Percentiles rank a stretch among this genome's conserved stretches.
phyloP scores from a whole-genome alignment of 2,797 vertebrate genomes.

The Melanogrammus aeglefinus region DNA sequence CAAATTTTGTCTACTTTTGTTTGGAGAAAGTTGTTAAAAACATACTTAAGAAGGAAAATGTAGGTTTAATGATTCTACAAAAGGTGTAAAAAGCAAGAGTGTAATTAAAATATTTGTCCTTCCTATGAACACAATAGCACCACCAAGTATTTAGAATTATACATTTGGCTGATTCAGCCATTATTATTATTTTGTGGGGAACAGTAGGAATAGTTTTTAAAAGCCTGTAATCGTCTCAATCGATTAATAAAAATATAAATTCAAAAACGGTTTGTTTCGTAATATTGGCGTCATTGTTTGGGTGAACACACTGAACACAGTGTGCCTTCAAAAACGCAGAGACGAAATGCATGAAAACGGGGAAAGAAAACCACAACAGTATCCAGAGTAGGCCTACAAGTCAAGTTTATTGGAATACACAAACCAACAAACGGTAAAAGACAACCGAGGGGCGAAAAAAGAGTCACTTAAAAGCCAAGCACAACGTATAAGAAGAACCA shows the following conservation, averaged over 20 bases:
- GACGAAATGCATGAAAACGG: neutral
- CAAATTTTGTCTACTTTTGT: no score
- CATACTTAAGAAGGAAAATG: no score
- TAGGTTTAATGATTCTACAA: no score
- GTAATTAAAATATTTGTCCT: no score
- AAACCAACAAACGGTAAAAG: constrained; percentile 48
- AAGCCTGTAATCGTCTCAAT: neutral
- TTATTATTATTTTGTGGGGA: no score
- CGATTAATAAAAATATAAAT: neutral
- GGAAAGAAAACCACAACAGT: neutral
- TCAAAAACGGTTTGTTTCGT: neutral
- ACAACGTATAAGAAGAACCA: constrained; percentile 19
- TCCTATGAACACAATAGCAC: no score
- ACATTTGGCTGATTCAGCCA: no score
- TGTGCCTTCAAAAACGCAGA: neutral
- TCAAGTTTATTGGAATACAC: constrained; percentile 67
- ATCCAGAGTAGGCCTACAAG: neutral
- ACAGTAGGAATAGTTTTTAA: neutral
- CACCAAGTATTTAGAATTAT: no score
- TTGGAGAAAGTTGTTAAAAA: no score
- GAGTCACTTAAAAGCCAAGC: neutral
- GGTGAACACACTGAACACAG: neutral
- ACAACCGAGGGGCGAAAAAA: neutral
- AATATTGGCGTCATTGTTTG: neutral
- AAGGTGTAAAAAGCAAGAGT: no score